Percentiles rank a stretch among this genome's conserved stretches.
Conservation (phyloP, 2,113 vertebrate species). For the Cygnus buccinator region DNA sequence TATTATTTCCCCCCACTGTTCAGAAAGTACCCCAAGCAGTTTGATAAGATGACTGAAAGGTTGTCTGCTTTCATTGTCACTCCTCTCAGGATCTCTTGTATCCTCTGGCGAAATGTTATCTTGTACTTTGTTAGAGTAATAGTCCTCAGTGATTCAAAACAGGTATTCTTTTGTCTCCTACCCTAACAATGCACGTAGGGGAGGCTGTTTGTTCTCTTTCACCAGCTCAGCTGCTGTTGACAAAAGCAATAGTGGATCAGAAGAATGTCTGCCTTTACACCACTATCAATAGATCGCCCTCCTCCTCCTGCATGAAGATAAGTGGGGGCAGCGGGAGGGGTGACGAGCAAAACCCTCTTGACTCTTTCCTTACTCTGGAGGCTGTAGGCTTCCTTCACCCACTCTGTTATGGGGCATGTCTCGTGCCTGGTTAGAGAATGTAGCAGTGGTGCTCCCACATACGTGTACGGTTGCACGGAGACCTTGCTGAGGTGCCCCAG, state of each 20-base stretch:
- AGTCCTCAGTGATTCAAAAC: constrained; percentile 65
- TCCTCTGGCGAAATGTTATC: constrained; percentile 68
- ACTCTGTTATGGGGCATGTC: background rate
- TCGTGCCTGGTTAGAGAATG: background rate
- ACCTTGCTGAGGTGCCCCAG: background rate
- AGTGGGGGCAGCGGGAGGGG: background rate
- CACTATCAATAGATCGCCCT: constrained; percentile 44
- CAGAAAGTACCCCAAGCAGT: constrained; percentile 46
- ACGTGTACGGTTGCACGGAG: accelerated
- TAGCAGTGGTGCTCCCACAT: accelerated
- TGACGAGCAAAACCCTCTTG: background rate
- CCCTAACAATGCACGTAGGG: constrained; percentile 14
- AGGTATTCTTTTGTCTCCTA: constrained; percentile 67
- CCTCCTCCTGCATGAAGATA: constrained; percentile 46
- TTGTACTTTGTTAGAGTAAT: constrained; percentile 63
- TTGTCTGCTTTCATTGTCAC: constrained; percentile 53
- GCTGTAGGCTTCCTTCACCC: background rate
- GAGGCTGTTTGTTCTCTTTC: constrained; percentile 59
- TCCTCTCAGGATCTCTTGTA: constrained; percentile 58
- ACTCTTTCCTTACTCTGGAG: background rate
- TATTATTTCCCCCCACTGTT: constrained; percentile 27
- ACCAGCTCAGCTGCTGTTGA: constrained; percentile 7
- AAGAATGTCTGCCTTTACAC: constrained; percentile 34
- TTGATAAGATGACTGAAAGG: constrained; percentile 59
- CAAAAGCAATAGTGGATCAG: constrained; percentile 56